Evolutionary conservation across 2,113 vertebrate species (phyloP), one percentile per base, ranked within the genome.

Genomic region (Pseudolaguvia tuberculata): DNA sequence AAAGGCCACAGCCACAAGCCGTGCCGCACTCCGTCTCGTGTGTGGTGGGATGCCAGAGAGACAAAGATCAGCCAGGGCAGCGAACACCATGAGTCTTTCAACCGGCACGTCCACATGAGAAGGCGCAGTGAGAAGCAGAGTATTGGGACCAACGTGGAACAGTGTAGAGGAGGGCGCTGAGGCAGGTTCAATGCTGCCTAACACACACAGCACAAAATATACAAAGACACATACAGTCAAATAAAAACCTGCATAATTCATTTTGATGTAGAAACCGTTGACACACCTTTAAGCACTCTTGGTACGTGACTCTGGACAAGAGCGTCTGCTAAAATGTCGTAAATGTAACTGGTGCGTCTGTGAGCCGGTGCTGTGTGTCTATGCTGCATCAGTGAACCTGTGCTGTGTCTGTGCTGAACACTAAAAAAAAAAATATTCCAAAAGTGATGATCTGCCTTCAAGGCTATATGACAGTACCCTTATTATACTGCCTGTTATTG

Each of bases 61-160:
- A 98, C 90, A 75, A 97, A 95, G 21, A 98, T 82, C 94, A 98
- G 94, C 96, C 95, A 98, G 4, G 96, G 97, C 80, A 99, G 88
- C 80, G 95, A 96, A 86, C 93, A 95, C 96, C 95, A 97, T 0
- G 94, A 93, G 45, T 96, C 94, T 82, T 94, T 96, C 76, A 98
- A 92, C 79, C 90, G 93, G 72, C 93, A 90, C 52, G 94, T 81
- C 86, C 95, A 91, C 92, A 96, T 93, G 65, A 91, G 84, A 73
- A 95, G 85, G 83, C 93, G 95, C 21, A 98, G 87, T 10, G 89
- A 89, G 84, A 98, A 87, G 62, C 89, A 95, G 62, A 91, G 87
- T 9, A 90, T 42, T 0, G 94, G 95, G 63, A 99, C 94, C 84
- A 97, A 83, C 4, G 94, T 94, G 77, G 95, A 96, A 72, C 95